Evolutionary conservation across 2,797 vertebrate genomes (phyloP), one percentile per base, ranked within the genome.

Genomic region (Pogoniulus pusillus): DNA sequence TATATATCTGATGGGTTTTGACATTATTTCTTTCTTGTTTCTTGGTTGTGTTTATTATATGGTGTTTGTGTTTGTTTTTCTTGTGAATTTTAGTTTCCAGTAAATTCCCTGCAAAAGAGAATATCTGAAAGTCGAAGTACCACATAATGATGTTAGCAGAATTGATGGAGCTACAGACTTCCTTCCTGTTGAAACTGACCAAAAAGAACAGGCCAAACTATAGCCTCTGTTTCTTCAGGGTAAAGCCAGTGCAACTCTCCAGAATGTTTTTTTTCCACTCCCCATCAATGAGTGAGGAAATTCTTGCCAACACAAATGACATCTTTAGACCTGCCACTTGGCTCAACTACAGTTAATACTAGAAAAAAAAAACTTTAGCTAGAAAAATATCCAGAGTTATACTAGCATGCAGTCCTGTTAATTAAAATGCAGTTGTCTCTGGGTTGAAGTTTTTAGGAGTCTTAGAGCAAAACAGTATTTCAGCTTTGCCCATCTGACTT

Each of bases 261-360:
- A 54, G 41, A 92, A 80, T 91, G 72, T 65, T 82, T 94, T 96
- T 97, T 96, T 97, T 96, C 82, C 77, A 91, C 89, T 96, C 59
- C 70, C 63, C 82, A 73, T 93, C 95, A 89, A 24, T 88, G 91
- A 95, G 87, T 45, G 85, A 73, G 91, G 66, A 91, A 93, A 34
- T 87, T 89, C 63, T 92, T 96, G 91, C 87, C 93, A 87, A 47
- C 0, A 22, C 81, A 95, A 71, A 91, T 91, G 74, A 92, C 93
- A 93, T 95, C 32, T 75, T 89, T 55, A 96, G 84, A 91, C 91
- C 78, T 91, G 58, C 55, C 85, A 58, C 64, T 86, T 93, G 71
- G 78, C 24, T 93, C 80, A 88, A 81, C 19, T 78, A 18, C 16
- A 60, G 20, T 91, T 95, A 51, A 59, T 51, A 35, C 37, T 66